phyloP scores from a whole-genome alignment of 2,797 vertebrate genomes.

The Balearica regulorum region DNA sequence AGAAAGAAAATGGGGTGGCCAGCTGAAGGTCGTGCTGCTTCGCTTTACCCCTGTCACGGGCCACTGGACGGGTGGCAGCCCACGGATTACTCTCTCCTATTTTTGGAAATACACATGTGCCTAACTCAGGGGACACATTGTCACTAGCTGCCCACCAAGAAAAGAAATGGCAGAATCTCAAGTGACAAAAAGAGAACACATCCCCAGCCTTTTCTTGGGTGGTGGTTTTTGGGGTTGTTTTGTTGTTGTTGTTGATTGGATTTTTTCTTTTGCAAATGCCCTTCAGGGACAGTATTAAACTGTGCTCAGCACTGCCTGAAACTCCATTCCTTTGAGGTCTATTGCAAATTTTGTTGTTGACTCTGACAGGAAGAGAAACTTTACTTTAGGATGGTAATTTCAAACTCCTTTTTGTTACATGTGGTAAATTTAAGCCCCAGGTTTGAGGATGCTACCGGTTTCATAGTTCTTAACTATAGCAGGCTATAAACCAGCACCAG shows the following conservation, averaged over 20 bases:
- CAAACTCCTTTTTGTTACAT: neutral
- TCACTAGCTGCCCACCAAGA: neutral
- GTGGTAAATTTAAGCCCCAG: neutral
- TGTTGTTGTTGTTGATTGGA: neutral
- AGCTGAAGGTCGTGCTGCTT: neutral
- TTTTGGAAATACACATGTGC: neutral
- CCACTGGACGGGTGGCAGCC: neutral
- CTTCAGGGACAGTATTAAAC: neutral
- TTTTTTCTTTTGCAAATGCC: neutral
- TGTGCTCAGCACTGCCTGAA: neutral
- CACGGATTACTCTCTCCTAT: neutral
- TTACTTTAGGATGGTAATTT: neutral
- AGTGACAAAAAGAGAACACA: neutral
- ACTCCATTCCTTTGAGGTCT: neutral
- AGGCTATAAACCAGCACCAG: neutral
- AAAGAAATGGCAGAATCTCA: neutral
- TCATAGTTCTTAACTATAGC: neutral
- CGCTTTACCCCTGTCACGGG: accelerated
- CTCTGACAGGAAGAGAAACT: neutral
- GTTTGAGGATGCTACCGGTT: neutral
- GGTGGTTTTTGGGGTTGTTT: neutral
- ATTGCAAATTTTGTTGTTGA: neutral
- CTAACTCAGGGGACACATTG: neutral
- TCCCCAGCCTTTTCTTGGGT: neutral
- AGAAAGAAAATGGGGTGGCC: neutral